Evolutionary conservation across 2,113 vertebrate genomes (phyloP), one percentile per base, ranked within the genome.

Genomic region (Albula glossodonta): DNA sequence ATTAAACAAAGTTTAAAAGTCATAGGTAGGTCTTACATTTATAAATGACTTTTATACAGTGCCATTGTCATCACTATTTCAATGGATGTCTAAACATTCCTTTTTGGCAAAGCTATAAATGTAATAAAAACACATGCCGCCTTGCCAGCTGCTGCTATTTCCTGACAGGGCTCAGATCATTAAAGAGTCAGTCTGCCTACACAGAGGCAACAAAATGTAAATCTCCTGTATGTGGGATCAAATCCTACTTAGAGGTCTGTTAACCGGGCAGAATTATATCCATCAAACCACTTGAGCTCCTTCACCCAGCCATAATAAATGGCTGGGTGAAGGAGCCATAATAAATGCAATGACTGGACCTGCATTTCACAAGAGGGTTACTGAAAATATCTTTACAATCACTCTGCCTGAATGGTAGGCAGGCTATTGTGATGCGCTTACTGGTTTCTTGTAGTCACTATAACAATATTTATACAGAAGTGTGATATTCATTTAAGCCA

Each of bases 291-390:
- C 50, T 56, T 56, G 53, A 50, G n/a, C 51, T 57, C 22, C 2
- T 49, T 82, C 25, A 22, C 53, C 57, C 41, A 83, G 48, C 57
- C 53, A 83, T 52, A 48, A 17, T 48, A 63, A 63, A 83, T 83
- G 82, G n/a, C n/a, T n/a, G n/a, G n/a, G n/a, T n/a, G n/a, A n/a
- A n/a, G n/a, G n/a, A 83, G 48, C 57, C 53, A 83, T 52, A 48
- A 17, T 48, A 63, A 63, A 83, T 83, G 82, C 82, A 60, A 83
- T 82, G 41, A 83, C 8, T 9, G 57, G 50, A 82, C 52, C 81
- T 49, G 41, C 31, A 70, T 41, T 41, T 41, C 31, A 41, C 31
- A 41, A 41, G 31, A 1, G 31, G 31, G 31, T 41, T 41, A 41
- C 31, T 41, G 31, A 41, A 41, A 41, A 41, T 41, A 41, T 41